Evolutionary conservation across 2,888 invertebrate genomes (phyloP).

Genomic region (Tuta absoluta): DNA sequence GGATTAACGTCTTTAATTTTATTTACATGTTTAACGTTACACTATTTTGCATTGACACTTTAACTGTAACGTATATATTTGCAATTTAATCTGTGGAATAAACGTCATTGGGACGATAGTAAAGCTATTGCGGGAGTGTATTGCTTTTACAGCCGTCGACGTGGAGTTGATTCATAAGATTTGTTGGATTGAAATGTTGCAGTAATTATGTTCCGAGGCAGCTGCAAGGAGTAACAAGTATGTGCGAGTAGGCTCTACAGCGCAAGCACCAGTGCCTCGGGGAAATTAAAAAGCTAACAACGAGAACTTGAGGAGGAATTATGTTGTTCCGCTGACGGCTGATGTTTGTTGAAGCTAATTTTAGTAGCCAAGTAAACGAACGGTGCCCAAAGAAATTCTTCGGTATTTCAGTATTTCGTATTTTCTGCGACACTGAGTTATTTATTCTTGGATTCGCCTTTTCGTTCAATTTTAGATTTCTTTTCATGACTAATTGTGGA

Average conservation of each 20-base stretch:
- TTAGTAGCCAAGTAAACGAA: slow-evolving; percentile 31
- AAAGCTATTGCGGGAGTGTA: neutral
- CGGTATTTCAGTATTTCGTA: slow-evolving; percentile 21
- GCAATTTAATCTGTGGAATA: slow-evolving; percentile 34
- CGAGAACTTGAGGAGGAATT: slow-evolving; percentile 46
- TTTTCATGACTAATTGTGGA: slow-evolving; percentile 25
- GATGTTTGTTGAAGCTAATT: slow-evolving; percentile 49
- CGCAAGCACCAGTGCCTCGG: slow-evolving; percentile 42
- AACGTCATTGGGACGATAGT: neutral
- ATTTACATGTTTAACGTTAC: slow-evolving; percentile 45
- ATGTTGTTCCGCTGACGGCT: slow-evolving; percentile 50
- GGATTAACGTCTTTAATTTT: slow-evolving; percentile 49
- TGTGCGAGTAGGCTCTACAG: slow-evolving; percentile 15
- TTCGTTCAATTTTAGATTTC: slow-evolving; percentile 21
- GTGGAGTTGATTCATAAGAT: slow-evolving; percentile 45
- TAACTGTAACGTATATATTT: slow-evolving; percentile 45
- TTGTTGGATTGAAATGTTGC: slow-evolving; percentile 54
- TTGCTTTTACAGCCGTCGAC: slow-evolving; percentile 33
- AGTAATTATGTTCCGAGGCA: slow-evolving; percentile 53
- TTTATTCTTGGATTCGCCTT: slow-evolving; percentile 21
- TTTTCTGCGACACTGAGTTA: slow-evolving; percentile 22
- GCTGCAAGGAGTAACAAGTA: slow-evolving; percentile 41
- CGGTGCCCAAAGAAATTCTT: slow-evolving; percentile 15
- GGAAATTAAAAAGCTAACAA: slow-evolving; percentile 56
- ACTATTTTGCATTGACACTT: slow-evolving; percentile 44